phyloP scores from a whole-genome alignment of 2,888 invertebrate species.

The Acanthosepion lycidas region DNA sequence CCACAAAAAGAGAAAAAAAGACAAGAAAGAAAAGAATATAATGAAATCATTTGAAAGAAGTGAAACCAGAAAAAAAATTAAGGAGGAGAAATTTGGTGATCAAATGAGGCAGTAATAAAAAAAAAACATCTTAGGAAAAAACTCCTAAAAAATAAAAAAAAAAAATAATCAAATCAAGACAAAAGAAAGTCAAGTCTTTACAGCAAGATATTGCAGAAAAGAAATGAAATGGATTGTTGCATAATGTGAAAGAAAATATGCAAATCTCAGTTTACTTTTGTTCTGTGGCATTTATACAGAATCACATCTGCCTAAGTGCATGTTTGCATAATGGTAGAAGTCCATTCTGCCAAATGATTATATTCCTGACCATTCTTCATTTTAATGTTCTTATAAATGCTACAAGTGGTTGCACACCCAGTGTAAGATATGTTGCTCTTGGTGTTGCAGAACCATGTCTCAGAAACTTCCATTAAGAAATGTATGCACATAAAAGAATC shows the following conservation, averaged over 20 bases:
- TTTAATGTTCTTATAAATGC: neutral
- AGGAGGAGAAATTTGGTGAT: too few species aligned
- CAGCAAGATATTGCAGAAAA: neutral
- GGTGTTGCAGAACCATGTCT: too few species aligned
- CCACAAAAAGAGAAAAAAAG: too few species aligned
- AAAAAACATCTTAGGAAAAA: too few species aligned
- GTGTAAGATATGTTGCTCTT: neutral
- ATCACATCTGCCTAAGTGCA: neutral
- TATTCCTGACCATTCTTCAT: neutral
- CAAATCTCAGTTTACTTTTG: neutral
- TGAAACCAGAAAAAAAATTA: too few species aligned
- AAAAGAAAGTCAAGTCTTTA: too few species aligned
- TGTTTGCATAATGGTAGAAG: slow-evolving; percentile 10
- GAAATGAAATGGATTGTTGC: neutral
- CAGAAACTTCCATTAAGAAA: neutral
- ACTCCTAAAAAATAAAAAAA: too few species aligned
- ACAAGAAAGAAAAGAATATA: too few species aligned
- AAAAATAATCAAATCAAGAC: too few species aligned
- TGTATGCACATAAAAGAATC: neutral
- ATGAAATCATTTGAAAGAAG: too few species aligned
- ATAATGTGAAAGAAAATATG: slow-evolving; percentile 1
- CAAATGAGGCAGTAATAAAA: too few species aligned
- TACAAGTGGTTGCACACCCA: neutral
- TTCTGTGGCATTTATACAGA: too few species aligned
- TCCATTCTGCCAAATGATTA: neutral